phyloP scores from a whole-genome alignment of 2,113 vertebrate species.

The Pituophis catenifer region DNA sequence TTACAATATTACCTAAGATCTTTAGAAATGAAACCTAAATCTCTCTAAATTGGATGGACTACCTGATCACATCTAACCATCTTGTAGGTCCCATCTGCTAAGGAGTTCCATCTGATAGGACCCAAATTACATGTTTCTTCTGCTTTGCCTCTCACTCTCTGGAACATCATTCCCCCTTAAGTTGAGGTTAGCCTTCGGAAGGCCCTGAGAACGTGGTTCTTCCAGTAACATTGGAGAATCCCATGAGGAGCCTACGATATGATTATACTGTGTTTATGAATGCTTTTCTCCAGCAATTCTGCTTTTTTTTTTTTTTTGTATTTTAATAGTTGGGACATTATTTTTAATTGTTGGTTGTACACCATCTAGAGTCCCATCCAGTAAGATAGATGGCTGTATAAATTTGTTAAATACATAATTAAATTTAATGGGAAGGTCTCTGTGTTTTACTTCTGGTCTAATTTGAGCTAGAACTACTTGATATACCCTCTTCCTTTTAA shows the following conservation, averaged over 20 bases:
- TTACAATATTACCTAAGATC: neutral
- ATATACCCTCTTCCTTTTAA: constrained; percentile 43
- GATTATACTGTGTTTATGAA: neutral
- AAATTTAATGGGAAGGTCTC: neutral
- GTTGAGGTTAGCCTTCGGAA: neutral
- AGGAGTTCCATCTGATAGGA: neutral
- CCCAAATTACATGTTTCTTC: neutral
- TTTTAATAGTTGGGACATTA: neutral
- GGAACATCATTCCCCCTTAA: neutral
- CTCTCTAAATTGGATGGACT: neutral
- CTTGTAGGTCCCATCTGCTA: neutral
- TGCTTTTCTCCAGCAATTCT: neutral
- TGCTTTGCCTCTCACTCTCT: neutral
- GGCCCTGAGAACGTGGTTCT: neutral
- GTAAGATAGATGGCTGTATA: neutral
- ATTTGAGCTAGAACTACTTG: constrained; percentile 27
- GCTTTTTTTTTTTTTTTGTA: neutral
- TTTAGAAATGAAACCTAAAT: neutral
- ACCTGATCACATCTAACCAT: neutral
- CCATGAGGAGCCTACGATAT: neutral
- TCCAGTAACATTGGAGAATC: neutral
- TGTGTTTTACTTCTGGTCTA: neutral
- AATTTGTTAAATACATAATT: neutral
- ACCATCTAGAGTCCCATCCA: neutral
- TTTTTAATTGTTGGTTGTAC: neutral